These are phyloP conservation scores for Protophormia terraenovae DNA, from an alignment of 2,888 invertebrate species.

Conservation along the genomic window DNA sequence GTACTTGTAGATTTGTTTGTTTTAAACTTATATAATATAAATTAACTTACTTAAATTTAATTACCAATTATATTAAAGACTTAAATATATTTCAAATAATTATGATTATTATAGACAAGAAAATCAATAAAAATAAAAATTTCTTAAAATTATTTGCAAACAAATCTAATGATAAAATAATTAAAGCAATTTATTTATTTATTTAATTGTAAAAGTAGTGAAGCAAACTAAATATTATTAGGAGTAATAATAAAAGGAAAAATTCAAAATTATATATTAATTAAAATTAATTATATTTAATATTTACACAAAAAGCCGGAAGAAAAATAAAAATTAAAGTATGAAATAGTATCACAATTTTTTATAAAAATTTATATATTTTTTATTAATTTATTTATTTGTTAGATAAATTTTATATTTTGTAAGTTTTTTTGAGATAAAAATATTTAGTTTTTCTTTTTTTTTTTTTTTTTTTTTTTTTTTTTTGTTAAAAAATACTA, in stretches of 20 bases:
- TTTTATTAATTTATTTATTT: slow-evolving; percentile 17
- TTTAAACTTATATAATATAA: slow-evolving; percentile 31
- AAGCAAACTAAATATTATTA: neutral
- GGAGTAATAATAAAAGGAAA: neutral
- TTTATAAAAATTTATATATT: slow-evolving; percentile 55
- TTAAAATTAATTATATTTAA: slow-evolving; percentile 1
- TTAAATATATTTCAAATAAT: slow-evolving; percentile 42
- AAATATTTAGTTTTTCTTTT: slow-evolving; percentile 14
- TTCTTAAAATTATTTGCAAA: slow-evolving; percentile 2
- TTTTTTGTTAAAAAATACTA: slow-evolving; percentile 17
- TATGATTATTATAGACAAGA: slow-evolving; percentile 27
- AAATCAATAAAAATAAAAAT: slow-evolving; percentile 13
- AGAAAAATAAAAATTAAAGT: slow-evolving; percentile 55
- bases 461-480: slow-evolving; percentile 15
- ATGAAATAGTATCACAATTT: slow-evolving; percentile 69
- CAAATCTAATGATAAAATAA: slow-evolving; percentile 45
- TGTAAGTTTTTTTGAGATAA: slow-evolving; percentile 11
- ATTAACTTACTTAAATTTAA: slow-evolving; percentile 45
- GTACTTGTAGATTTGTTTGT: slow-evolving; percentile 32
- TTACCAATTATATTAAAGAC: slow-evolving; percentile 44
- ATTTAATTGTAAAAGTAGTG: neutral
- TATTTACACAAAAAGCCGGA: slow-evolving; percentile 48
- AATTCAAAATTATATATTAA: neutral
- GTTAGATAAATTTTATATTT: slow-evolving; percentile 13
- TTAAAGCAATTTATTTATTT: slow-evolving; percentile 47